Conservation (phyloP, 2,113 vertebrate species). For the Grus americana region DNA sequence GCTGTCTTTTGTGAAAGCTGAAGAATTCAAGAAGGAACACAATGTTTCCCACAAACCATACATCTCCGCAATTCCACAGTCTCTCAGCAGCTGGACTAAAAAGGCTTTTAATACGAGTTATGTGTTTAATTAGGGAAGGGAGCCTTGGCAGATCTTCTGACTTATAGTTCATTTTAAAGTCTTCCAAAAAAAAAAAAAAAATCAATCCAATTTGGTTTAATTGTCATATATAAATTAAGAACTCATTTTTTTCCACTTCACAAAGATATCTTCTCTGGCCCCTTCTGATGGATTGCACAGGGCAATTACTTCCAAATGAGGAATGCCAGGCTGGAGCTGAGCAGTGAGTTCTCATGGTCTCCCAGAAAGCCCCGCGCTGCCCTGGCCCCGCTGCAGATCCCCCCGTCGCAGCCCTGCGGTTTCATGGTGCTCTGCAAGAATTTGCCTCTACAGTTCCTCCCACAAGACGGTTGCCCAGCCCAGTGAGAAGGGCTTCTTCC, state of each 20-base stretch:
- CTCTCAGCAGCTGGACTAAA: slow-evolving; percentile 53
- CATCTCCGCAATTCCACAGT: slow-evolving; percentile 10
- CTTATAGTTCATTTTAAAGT: slow-evolving; percentile 45
- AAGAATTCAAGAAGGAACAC: slow-evolving; percentile 56
- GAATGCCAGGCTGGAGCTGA: background rate
- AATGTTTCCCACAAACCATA: slow-evolving; percentile 64
- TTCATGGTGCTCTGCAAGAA: background rate
- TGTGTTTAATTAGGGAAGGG: slow-evolving; percentile 62
- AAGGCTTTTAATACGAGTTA: slow-evolving; percentile 18
- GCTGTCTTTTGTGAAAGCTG: slow-evolving; percentile 45
- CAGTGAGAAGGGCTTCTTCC: background rate
- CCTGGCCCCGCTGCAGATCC: background rate
- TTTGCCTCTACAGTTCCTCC: background rate
- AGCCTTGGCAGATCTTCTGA: slow-evolving; percentile 62
- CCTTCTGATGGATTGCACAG: slow-evolving; percentile 14
- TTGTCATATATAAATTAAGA: slow-evolving; percentile 52
- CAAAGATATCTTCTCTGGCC: slow-evolving; percentile 9
- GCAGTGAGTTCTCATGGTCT: background rate
- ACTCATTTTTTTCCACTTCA: slow-evolving; percentile 41
- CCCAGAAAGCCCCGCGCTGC: background rate
- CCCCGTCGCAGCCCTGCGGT: background rate
- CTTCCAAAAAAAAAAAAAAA: background rate
- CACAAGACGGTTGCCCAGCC: background rate
- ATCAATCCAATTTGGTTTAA: slow-evolving; percentile 35
- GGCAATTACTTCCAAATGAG: slow-evolving; percentile 42